phyloP scores from a whole-genome alignment of 37 sponge, comb jelly and placozoan genomes.

The Eunapius fragilis region DNA sequence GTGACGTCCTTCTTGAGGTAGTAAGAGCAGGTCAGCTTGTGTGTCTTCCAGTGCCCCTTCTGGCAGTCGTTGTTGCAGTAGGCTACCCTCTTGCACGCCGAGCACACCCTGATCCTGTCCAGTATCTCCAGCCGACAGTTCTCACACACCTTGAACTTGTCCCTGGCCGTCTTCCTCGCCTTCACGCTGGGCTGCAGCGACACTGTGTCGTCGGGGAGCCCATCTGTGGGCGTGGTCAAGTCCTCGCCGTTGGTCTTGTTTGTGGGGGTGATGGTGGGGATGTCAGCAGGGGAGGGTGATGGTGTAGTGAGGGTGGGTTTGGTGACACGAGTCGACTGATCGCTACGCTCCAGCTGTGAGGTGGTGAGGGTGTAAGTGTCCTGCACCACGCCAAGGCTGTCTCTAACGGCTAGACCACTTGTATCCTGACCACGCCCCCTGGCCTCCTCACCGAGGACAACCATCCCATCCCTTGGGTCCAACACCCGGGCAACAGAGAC shows the following conservation, averaged over 20 bases:
- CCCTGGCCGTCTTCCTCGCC: slow-evolving; percentile 28
- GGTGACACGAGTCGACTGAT: too few species aligned
- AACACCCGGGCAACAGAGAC: too few species aligned
- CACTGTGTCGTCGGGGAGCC: not conserved
- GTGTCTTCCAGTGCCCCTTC: slow-evolving; percentile 71
- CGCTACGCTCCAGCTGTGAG: too few species aligned
- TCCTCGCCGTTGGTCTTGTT: not conserved
- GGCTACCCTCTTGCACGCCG: slow-evolving; percentile 63
- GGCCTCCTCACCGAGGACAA: not conserved
- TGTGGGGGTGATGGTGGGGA: not conserved
- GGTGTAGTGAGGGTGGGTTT: too few species aligned
- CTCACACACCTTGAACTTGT: slow-evolving; percentile 46
- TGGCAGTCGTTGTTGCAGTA: slow-evolving; percentile 77
- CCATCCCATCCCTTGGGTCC: not conserved
- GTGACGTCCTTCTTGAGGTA: slow-evolving; percentile 32
- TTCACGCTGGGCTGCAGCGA: not conserved
- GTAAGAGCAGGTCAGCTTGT: slow-evolving; percentile 69
- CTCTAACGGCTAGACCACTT: too few species aligned
- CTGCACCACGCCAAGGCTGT: too few species aligned
- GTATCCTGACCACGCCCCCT: too few species aligned
- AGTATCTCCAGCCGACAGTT: slow-evolving; percentile 38
- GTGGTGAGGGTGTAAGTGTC: too few species aligned
- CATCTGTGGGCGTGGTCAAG: not conserved
- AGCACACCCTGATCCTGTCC: slow-evolving; percentile 37
- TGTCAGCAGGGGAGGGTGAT: too few species aligned